These are phyloP conservation scores for Rhabditophanes sp. DNA, from an alignment of 2,888 invertebrate species.

Conservation along the genomic window DNA sequence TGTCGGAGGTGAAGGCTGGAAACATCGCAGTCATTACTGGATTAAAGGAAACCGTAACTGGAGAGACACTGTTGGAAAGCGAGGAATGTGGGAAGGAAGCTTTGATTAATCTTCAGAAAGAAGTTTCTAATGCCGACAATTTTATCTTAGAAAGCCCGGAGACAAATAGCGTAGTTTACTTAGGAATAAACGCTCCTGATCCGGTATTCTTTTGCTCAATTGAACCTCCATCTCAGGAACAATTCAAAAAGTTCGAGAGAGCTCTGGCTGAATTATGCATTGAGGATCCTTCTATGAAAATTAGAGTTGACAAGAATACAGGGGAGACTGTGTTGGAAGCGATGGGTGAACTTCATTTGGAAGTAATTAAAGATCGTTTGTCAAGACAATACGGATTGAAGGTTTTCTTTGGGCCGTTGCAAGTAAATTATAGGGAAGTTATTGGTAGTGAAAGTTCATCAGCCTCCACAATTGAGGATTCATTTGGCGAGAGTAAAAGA, in stretches of 20 bases:
- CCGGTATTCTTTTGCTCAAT: conserved; percentile 92
- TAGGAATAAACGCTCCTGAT: conserved; percentile 62
- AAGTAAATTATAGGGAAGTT: conserved; percentile 52
- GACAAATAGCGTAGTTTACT: conserved; percentile 23
- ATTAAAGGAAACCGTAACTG: conserved; percentile 60
- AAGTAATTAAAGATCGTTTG: conserved; percentile 60
- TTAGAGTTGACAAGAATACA: conserved; percentile 50
- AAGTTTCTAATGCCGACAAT: too few species aligned
- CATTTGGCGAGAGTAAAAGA: conserved; percentile 50
- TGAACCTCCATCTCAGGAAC: conserved; percentile 61
- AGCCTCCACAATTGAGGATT: conserved; percentile 53
- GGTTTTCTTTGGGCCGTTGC: conserved; percentile 71
- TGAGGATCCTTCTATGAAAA: conserved; percentile 34
- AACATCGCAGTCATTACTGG: conserved; percentile 78
- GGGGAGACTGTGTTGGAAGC: conserved; percentile 51
- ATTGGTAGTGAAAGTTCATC: conserved; percentile 12
- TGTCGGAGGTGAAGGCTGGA: conserved; percentile 49
- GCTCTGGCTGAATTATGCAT: conserved; percentile 25
- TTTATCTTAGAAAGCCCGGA: too few species aligned
- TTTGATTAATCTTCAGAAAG: too few species aligned
- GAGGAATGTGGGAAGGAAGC: conserved; percentile 11
- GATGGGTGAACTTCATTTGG: conserved; percentile 93
- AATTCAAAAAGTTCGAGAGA: conserved; percentile 20
- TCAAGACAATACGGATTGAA: conserved; percentile 64
- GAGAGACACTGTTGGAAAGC: conserved; percentile 47